Evolutionary conservation across 1,140 invertebrate species (phyloP).

Genomic region (Phthorimaea operculella): DNA sequence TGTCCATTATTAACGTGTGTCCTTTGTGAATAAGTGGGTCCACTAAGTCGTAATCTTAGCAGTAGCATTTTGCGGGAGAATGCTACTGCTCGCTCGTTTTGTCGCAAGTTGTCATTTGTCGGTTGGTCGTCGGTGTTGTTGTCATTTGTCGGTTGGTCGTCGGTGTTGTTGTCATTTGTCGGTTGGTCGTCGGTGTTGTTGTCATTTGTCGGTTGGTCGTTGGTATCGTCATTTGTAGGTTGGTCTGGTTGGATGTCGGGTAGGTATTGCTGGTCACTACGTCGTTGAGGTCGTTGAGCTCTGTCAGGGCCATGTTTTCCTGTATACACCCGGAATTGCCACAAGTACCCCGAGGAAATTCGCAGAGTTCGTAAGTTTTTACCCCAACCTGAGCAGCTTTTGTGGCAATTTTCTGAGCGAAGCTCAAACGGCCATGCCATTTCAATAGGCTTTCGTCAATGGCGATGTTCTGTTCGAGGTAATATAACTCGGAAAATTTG

Average conservation of each 20-base stretch:
- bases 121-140: not conserved
- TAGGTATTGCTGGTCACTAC: no score
- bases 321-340: conserved; percentile 14
- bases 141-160: not conserved
- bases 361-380: conserved; percentile 19
- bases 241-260: no score
- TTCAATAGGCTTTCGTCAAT: conserved; percentile 16
- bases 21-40: conserved; percentile 20
- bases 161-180: no score
- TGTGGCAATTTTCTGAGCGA: conserved; percentile 17
- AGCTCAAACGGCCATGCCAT: conserved; percentile 15
- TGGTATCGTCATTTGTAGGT: not conserved
- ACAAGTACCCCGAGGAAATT: conserved; percentile 17
- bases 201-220: not conserved
- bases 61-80: conserved; percentile 13
- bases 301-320: conserved; percentile 11
- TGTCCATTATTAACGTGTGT: conserved; percentile 28
- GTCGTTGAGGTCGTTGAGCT: conserved; percentile 2
- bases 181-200: no score
- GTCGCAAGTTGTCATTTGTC: not conserved
- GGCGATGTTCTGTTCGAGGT: conserved; percentile 16
- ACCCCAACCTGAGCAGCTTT: conserved; percentile 20
- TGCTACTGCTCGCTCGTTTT: not conserved
- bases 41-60: conserved; percentile 7
- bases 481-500: conserved; percentile 19